Conservation (phyloP, 1,140 invertebrate genomes). For the Diorhabda sublineata region DNA sequence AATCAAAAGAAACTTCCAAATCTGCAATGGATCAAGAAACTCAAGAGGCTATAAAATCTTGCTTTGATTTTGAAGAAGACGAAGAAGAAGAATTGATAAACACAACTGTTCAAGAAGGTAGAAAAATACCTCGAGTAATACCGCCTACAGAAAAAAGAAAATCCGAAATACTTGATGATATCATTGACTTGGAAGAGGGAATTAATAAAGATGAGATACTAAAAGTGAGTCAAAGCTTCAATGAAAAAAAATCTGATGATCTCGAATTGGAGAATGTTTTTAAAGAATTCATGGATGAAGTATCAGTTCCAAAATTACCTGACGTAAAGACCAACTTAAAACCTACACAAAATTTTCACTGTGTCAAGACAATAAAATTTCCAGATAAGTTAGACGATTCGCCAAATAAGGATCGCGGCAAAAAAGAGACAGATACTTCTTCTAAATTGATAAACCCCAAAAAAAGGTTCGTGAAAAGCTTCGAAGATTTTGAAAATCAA, state of each 20-base stretch:
- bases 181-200: background rate
- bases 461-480: slow-evolving; percentile 43
- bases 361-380: slow-evolving; percentile 39
- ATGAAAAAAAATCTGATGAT: slow-evolving; percentile 11
- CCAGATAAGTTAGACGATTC: slow-evolving; percentile 39
- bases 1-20: slow-evolving; percentile 12
- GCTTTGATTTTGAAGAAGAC: slow-evolving; percentile 57
- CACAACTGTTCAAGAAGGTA: slow-evolving; percentile 42
- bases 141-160: slow-evolving; percentile 35
- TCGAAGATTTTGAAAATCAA: slow-evolving; percentile 38
- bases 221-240: slow-evolving; percentile 17
- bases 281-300: slow-evolving; percentile 54
- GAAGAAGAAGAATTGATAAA: slow-evolving; percentile 43
- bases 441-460: slow-evolving; percentile 42
- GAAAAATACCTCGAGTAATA: slow-evolving; percentile 51
- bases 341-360: slow-evolving; percentile 40
- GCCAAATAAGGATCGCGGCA: slow-evolving; percentile 12
- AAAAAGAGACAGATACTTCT: slow-evolving; percentile 25
- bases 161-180: slow-evolving; percentile 27
- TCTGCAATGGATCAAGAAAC: slow-evolving; percentile 16
- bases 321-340: slow-evolving; percentile 34
- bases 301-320: slow-evolving; percentile 53
- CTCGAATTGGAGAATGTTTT: slow-evolving; percentile 53
- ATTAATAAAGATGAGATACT: slow-evolving; percentile 22
- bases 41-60: slow-evolving; percentile 48